These are phyloP conservation scores for Gymnogyps californianus DNA, from an alignment of 2,113 vertebrate species.

Conservation along the genomic window DNA sequence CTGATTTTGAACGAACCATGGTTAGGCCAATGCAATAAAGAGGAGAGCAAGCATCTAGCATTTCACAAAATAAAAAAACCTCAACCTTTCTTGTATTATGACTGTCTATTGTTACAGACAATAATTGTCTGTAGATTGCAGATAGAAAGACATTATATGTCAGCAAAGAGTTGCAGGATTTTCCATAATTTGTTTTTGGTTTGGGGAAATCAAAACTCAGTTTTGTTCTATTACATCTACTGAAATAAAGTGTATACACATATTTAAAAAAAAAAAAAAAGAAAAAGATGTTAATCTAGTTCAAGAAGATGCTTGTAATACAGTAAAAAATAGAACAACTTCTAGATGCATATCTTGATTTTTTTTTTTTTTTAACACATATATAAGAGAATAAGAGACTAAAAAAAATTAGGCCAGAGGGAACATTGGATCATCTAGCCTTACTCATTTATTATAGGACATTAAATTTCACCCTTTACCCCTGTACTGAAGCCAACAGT, in stretches of 20 bases:
- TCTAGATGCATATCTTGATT: neutral
- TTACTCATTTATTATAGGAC: neutral
- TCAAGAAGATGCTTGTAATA: neutral
- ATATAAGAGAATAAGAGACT: neutral
- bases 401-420: neutral
- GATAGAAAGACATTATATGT: neutral
- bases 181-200: neutral
- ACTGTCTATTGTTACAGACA: neutral
- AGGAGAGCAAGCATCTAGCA: neutral
- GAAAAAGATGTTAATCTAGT: neutral
- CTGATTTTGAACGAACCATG: neutral
- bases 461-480: neutral
- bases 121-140: neutral
- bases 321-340: neutral
- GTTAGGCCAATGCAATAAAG: neutral
- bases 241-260: neutral
- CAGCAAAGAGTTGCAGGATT: neutral
- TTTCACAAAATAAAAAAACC: neutral
- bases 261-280: neutral
- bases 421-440: neutral
- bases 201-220: neutral
- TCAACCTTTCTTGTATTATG: neutral
- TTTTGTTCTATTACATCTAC: neutral
- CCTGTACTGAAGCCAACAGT: neutral
- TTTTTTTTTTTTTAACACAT: neutral